Conservation (phyloP, 1,140 invertebrate species). For the Brachystomella parvula region DNA sequence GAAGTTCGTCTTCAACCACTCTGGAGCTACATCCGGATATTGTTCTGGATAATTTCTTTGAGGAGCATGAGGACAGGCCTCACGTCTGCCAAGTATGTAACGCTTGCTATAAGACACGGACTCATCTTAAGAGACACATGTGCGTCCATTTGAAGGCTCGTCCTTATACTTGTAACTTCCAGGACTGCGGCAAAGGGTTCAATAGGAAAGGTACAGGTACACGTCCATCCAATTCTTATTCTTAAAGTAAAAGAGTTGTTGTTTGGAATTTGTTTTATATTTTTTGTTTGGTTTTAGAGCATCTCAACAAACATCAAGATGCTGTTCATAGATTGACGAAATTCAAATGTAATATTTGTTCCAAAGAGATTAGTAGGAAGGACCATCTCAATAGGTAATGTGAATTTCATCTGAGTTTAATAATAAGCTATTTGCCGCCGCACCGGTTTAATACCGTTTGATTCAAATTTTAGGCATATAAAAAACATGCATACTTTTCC, state of each 20-base stretch:
- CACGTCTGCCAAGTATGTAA: conserved; percentile 28
- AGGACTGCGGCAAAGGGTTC: conserved; percentile 30
- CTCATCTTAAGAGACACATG: conserved; percentile 36
- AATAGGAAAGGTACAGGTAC: conserved; percentile 15
- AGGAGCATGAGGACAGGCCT: conserved; percentile 1
- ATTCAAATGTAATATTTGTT: conserved; percentile 33
- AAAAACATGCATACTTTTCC: conserved; percentile 30
- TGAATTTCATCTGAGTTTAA: too few relatives aligned
- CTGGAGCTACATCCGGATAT: neutral
- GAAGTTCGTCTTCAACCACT: neutral
- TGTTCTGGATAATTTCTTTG: neutral
- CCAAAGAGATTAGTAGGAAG: conserved; percentile 33
- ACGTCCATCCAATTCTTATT: neutral
- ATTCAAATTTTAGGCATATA: conserved; percentile 31
- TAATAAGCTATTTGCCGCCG: too few relatives aligned
- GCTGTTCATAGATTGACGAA: conserved; percentile 27
- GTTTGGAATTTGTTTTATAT: neutral
- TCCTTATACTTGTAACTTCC: conserved; percentile 27
- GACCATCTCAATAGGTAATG: conserved; percentile 28
- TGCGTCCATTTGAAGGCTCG: conserved; percentile 30
- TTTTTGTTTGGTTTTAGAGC: conserved; percentile 25
- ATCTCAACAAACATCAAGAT: conserved; percentile 32
- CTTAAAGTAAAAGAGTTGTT: neutral
- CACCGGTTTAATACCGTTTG: too few relatives aligned
- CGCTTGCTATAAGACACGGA: conserved; percentile 35